Percentiles rank a stretch among this genome's conserved stretches.
Conservation (phyloP, 1,140 invertebrate genomes). For the Steinernema khuongi region DNA sequence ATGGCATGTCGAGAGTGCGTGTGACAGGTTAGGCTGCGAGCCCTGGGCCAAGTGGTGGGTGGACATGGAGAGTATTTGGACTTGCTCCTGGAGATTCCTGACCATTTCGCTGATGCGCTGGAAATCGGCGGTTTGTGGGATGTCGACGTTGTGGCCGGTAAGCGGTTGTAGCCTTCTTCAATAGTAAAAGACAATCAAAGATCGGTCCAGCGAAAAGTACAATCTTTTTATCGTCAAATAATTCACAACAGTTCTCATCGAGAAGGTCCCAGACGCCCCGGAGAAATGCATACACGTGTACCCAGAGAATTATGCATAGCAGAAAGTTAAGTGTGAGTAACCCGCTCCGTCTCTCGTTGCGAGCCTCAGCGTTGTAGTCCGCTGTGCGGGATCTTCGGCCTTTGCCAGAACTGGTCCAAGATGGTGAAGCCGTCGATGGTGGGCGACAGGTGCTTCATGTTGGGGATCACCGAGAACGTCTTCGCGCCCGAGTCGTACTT, state of each 20-base stretch:
- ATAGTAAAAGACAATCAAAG: too few relatives aligned
- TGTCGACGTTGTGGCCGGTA: neutral
- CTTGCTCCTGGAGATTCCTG: neutral
- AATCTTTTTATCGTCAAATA: neutral
- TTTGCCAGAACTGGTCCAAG: conserved; percentile 90
- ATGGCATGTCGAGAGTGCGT: neutral
- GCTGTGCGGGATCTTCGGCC: conserved; percentile 56
- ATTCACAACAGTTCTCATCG: neutral
- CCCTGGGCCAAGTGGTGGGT: neutral
- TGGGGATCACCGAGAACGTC: conserved; percentile 93
- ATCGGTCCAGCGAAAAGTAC: too few relatives aligned
- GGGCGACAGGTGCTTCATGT: conserved; percentile 82
- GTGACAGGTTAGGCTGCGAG: neutral
- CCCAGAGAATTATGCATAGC: conserved; percentile 10
- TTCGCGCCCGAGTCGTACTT: conserved; percentile 99
- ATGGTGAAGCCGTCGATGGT: conserved; percentile 99
- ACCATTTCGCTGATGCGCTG: neutral
- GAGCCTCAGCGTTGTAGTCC: conserved; percentile 20
- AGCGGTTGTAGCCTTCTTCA: too few relatives aligned
- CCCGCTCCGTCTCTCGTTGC: too few relatives aligned
- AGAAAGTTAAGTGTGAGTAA: conserved; percentile 10
- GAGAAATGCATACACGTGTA: conserved; percentile 14
- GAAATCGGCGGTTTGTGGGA: neutral
- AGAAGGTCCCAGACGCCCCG: neutral
- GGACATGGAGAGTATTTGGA: neutral